Percentiles rank a stretch among this genome's conserved stretches.
Conservation (phyloP, 2,797 vertebrate genomes). For the Aeoliscus strigatus region DNA sequence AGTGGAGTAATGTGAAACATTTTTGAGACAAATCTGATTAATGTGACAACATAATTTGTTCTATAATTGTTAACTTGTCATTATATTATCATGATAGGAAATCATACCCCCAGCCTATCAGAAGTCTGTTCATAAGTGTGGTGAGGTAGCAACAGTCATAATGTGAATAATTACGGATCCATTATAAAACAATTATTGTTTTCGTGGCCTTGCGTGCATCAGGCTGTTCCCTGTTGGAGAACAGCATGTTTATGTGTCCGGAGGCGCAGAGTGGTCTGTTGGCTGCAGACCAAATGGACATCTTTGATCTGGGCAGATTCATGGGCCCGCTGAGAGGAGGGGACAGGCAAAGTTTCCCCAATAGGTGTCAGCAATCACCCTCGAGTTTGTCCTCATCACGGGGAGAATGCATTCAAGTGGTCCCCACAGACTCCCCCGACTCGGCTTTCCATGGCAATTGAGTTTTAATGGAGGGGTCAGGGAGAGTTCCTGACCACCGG, state of each 20-base stretch:
- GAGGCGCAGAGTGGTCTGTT: conserved; percentile 59
- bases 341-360: conserved; percentile 37
- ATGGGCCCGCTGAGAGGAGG: conserved; percentile 30
- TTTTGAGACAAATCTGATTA: no score
- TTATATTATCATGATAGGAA: no score
- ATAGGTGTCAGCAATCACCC: conserved; percentile 66
- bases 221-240: conserved; percentile 42
- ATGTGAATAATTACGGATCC: conserved; percentile 18
- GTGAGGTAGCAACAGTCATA: no score
- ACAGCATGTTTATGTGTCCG: conserved; percentile 40
- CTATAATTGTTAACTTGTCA: no score
- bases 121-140: no score
- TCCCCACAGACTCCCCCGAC: conserved; percentile 62
- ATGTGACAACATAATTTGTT: no score
- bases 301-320: conserved; percentile 67
- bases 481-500: conserved; percentile 67
- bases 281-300: conserved; percentile 61
- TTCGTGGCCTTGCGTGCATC: conserved; percentile 42
- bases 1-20: conserved; percentile 5
- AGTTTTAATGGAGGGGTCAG: conserved; percentile 73
- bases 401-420: conserved; percentile 65
- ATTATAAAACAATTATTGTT: conserved; percentile 34
- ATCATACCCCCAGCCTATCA: no score
- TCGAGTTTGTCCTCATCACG: conserved; percentile 60
- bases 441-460: conserved; percentile 62